phyloP scores from a whole-genome alignment of 2,797 vertebrate genomes.

The Poeciliopsis presidionis region DNA sequence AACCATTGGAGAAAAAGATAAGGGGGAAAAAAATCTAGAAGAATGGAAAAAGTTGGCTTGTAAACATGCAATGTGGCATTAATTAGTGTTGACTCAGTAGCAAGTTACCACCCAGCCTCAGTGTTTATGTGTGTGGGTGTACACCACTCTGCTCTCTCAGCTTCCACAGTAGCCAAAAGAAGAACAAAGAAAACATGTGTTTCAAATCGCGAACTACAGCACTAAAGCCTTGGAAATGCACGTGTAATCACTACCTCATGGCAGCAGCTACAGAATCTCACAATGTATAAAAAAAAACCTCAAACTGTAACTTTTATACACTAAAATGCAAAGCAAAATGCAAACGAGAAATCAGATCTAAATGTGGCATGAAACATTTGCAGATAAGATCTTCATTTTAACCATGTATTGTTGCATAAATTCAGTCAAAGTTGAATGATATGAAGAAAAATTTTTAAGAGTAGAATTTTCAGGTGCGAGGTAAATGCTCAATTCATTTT shows the following conservation, averaged over 20 bases:
- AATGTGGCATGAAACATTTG: slow-evolving; percentile 33
- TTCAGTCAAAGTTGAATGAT: slow-evolving; percentile 24
- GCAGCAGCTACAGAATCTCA: slow-evolving; percentile 53
- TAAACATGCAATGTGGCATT: slow-evolving; percentile 69
- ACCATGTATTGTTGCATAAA: slow-evolving; percentile 37
- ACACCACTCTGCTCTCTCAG: slow-evolving; percentile 71
- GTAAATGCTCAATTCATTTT: slow-evolving; percentile 44
- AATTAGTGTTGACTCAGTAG: slow-evolving; percentile 73
- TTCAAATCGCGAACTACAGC: slow-evolving; percentile 63
- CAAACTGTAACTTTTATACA: slow-evolving; percentile 9
- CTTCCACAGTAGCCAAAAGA: slow-evolving; percentile 74
- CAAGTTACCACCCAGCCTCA: slow-evolving; percentile 66
- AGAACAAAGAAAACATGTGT: slow-evolving; percentile 76
- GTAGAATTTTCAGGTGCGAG: slow-evolving; percentile 48
- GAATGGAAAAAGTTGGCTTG: slow-evolving; percentile 58
- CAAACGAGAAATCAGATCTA: slow-evolving; percentile 48
- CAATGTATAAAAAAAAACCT: slow-evolving; percentile 13
- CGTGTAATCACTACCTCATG: slow-evolving; percentile 72
- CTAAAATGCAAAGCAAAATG: slow-evolving; percentile 12
- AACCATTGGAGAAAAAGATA: slow-evolving; percentile 9
- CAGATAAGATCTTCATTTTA: slow-evolving; percentile 32
- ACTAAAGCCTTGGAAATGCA: slow-evolving; percentile 62
- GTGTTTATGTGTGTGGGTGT: slow-evolving; percentile 60
- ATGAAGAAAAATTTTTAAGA: slow-evolving; percentile 33
- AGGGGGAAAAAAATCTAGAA: slow-evolving; percentile 2